A percentile compares a stretch with the other conserved stretches of the same genome.
These are phyloP conservation scores for Centruroides sculpturatus DNA, from an alignment of 1,140 invertebrate species.

Conservation along the genomic window DNA sequence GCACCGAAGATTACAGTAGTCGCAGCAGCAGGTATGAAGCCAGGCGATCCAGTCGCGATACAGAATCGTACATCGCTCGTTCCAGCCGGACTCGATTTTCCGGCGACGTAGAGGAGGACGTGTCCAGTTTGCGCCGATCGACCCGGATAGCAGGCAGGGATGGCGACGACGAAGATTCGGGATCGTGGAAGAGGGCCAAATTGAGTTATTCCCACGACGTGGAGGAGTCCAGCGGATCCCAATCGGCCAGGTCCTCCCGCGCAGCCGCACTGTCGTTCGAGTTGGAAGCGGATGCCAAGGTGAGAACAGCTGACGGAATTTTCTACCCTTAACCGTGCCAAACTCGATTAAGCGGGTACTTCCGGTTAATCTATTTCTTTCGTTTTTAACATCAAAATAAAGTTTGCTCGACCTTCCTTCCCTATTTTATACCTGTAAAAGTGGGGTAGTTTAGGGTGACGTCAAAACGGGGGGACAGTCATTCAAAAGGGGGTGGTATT, in stretches of 20 bases:
- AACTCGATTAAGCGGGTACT: no score
- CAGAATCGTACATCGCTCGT: background rate
- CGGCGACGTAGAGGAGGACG: background rate
- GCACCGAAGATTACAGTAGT: no score
- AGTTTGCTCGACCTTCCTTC: no score
- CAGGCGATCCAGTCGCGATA: background rate
- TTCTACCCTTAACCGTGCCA: background rate
- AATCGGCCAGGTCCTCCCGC: background rate
- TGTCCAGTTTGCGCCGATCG: background rate
- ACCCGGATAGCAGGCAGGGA: background rate
- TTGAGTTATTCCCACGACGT: slow-evolving; percentile 1
- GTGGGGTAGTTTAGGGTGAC: no score
- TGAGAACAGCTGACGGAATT: background rate
- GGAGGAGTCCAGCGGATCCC: slow-evolving; percentile 1
- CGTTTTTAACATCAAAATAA: no score
- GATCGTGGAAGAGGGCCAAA: background rate
- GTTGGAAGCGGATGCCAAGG: background rate
- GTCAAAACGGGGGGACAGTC: no score
- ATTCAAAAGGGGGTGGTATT: no score
- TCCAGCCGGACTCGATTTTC: background rate
- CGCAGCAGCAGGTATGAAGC: no score
- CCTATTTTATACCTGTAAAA: no score
- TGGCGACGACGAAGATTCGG: background rate
- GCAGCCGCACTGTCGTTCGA: background rate
- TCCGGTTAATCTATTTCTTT: no score